Percentiles rank a stretch among this genome's conserved stretches.
Evolutionary conservation across 2,113 vertebrate genomes (phyloP).

Genomic region (Typhlomys cinereus): DNA sequence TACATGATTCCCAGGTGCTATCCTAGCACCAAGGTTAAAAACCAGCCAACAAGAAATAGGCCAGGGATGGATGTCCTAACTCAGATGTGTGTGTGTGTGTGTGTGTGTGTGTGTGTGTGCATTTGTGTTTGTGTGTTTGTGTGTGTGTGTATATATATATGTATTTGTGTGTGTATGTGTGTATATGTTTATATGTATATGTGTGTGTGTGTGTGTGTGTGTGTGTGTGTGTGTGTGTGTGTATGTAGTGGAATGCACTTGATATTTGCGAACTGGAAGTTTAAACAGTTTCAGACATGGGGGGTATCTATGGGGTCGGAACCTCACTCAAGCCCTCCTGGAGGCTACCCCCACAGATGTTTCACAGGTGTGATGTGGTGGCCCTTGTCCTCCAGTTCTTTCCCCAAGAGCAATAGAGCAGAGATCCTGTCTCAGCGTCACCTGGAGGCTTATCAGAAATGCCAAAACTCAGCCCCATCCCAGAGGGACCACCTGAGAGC

Average conservation of each 20-base stretch:
- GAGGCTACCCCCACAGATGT: not conserved
- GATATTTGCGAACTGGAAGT: not conserved
- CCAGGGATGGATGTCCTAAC: not conserved
- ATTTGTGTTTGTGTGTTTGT: too few relatives aligned
- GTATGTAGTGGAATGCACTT: not conserved
- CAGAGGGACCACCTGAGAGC: not conserved
- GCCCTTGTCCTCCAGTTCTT: not conserved
- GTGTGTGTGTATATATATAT: too few relatives aligned
- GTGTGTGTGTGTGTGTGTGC: too few relatives aligned
- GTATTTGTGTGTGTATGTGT: too few relatives aligned
- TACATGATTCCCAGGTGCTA: not conserved
- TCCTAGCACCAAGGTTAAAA: not conserved
- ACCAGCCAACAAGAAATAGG: not conserved
- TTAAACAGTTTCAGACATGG: not conserved
- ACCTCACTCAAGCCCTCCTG: not conserved
- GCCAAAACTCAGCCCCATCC: not conserved
- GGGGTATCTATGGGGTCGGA: not conserved
- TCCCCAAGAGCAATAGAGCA: too few relatives aligned
- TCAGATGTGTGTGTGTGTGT: too few relatives aligned
- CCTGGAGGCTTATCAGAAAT: not conserved
- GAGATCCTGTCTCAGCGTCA: not conserved
- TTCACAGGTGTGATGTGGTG: not conserved
- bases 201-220: too few relatives aligned
- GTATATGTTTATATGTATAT: too few relatives aligned
- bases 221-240: too few relatives aligned